Conservation (phyloP, 2,797 vertebrate species). For the Leptodactylus fallax region DNA sequence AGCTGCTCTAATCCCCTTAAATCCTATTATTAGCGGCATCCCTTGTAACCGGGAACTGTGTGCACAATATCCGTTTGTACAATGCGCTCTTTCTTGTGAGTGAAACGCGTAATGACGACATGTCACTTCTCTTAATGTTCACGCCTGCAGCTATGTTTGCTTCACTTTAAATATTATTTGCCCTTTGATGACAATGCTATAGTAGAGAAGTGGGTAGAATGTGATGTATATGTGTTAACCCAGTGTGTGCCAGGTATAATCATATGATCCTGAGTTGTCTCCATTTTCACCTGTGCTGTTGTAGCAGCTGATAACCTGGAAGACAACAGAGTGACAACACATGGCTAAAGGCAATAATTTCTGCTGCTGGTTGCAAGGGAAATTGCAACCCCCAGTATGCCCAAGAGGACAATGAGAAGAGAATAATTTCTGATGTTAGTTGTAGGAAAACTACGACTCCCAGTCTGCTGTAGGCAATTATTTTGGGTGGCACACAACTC, state of each 20-base stretch:
- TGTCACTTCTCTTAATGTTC: conserved; percentile 42
- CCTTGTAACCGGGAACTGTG: conserved; percentile 21
- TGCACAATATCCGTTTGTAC: conserved; percentile 26
- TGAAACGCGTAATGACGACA: conserved; percentile 33
- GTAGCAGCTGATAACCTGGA: no score
- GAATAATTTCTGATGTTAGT: neutral
- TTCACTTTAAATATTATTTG: conserved; percentile 28
- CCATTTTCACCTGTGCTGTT: no score
- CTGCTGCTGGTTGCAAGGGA: neutral
- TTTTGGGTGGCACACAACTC: no score
- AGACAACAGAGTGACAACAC: no score
- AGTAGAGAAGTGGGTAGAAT: neutral
- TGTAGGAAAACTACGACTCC: neutral
- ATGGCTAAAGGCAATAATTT: neutral
- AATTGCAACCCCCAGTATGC: no score
- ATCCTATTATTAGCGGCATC: conserved; percentile 20
- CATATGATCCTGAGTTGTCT: neutral
- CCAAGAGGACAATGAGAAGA: neutral
- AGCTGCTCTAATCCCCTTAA: conserved; percentile 31
- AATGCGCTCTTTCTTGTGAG: conserved; percentile 37
- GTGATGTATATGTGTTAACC: conserved; percentile 6
- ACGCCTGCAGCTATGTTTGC: conserved; percentile 35
- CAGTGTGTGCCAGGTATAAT: neutral
- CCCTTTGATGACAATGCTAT: conserved; percentile 9
- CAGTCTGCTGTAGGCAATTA: neutral